A percentile compares a stretch with the other conserved stretches of the same genome.
phyloP scores from a whole-genome alignment of 2,113 vertebrate species.

The Burhinus oedicnemus region DNA sequence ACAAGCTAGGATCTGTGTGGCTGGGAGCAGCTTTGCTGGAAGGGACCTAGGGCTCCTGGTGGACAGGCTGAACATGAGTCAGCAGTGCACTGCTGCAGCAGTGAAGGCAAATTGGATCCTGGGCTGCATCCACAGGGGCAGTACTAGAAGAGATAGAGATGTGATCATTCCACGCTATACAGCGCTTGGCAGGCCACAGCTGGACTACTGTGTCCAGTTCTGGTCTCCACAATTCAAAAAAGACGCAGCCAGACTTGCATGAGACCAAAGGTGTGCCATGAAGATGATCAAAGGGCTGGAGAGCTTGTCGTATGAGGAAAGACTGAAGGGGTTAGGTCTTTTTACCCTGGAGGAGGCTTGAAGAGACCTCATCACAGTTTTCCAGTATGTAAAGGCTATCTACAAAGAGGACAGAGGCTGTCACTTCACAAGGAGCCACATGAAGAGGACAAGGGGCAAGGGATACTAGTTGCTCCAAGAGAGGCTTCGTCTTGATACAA shows the following conservation, averaged over 20 bases:
- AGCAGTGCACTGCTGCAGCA: neutral
- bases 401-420: neutral
- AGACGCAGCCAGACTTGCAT: neutral
- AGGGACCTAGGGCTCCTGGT: neutral
- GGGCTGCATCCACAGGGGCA: fast-evolving
- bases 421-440: neutral
- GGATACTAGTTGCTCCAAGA: neutral
- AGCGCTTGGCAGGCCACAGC: neutral
- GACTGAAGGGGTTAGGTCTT: neutral
- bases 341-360: neutral
- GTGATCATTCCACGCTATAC: neutral
- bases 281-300: neutral
- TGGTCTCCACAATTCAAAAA: neutral
- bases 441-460: neutral
- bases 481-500: neutral
- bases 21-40: neutral
- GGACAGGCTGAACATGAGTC: neutral
- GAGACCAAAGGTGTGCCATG: neutral
- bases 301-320: neutral
- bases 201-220: neutral
- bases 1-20: neutral
- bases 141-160: neutral
- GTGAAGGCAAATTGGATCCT: neutral
- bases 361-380: neutral
- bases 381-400: neutral